Evolutionary conservation across 2,888 invertebrate genomes (phyloP), one percentile per base, ranked within the genome.

Genomic region (Hofmannophila pseudospretella): DNA sequence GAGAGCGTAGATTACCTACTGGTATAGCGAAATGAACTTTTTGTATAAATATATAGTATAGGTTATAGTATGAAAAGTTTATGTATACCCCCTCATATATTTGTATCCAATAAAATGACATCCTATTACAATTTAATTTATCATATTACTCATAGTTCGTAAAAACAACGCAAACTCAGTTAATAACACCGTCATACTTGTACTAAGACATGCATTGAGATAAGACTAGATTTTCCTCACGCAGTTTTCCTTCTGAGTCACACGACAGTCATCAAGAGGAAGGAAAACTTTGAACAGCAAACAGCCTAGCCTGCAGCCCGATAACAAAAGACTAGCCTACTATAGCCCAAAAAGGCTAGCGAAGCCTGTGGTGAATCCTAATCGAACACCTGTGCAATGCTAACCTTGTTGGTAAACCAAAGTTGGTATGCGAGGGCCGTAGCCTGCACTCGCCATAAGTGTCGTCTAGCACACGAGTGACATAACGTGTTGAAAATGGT

Each of bases 221-320:
- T 23, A 23, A 23, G 23, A 23, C n/a, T n/a, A 23, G 30, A 31
- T 40, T 38, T 38, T 36, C 40, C 27, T 37, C 23, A 30, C n/a
- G 32, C 30, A 19, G 23, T 30, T 36, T 16, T 9, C 19, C 30
- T n/a, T 14, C 9, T 30, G 30, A 30, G n/a, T 30, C 30, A 30
- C 30, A 28, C 4, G 12, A 3, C 13, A 27, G 16, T n/a, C 23
- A 16, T 16, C 33, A 34, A 16, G 16, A 27, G 34, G 22, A 30
- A 22, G 36, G 36, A 25, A 36, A 36, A 31, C n/a, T 16, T 7
- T 10, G 23, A 30, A 13, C 23, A 20, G 9, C 8, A 12, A 22
- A 14, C 20, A 20, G 20, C 16, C 16, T 16, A 16, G 16, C 16
- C 16, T 16, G 16, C 16, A 16, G 32, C 7, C 3, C 28, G 26